phyloP scores from a whole-genome alignment of 2,113 vertebrate species.

The Mus spicilegus region DNA sequence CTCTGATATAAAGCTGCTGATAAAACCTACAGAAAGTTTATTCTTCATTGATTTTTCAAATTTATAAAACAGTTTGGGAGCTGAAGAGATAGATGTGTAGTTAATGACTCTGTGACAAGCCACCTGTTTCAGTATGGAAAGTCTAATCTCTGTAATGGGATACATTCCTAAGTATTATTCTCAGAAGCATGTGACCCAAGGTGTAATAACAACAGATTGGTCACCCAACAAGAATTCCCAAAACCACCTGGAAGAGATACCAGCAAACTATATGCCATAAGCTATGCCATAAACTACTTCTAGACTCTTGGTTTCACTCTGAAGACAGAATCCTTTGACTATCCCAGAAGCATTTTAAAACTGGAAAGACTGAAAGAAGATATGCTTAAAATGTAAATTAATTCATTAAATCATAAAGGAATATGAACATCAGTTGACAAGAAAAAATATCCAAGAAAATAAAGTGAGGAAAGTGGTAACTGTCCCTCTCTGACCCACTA shows the following conservation, averaged over 20 bases:
- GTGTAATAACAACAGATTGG: background rate
- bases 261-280: background rate
- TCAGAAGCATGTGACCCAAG: background rate
- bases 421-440: background rate
- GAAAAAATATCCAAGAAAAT: background rate
- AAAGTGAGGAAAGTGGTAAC: background rate
- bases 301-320: background rate
- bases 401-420: background rate
- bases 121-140: background rate
- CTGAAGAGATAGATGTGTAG: background rate
- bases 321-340: background rate
- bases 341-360: background rate
- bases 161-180: background rate
- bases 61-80: background rate
- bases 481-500: background rate
- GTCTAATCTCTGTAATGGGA: background rate
- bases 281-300: background rate
- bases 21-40: conserved; percentile 17
- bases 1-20: background rate
- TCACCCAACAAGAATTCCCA: background rate
- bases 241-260: background rate
- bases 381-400: background rate
- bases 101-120: background rate
- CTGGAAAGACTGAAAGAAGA: background rate
- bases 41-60: background rate